These are phyloP conservation scores for Hippocampus barbouri DNA, from an alignment of 2,113 vertebrate genomes.

Conservation along the genomic window DNA sequence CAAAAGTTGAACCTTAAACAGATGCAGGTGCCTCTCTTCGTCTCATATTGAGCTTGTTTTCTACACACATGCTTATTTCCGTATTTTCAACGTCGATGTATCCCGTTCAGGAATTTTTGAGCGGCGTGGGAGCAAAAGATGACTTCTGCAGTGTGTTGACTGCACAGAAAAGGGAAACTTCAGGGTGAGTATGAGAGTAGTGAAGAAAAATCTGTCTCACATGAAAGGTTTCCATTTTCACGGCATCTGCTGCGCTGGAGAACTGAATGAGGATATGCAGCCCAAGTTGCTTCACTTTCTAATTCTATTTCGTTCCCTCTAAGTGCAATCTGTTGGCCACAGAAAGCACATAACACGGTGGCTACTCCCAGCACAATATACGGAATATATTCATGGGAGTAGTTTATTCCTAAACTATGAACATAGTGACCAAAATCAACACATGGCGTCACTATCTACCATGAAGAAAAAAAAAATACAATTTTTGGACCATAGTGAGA, in stretches of 20 bases:
- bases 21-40: slow-evolving; percentile 74
- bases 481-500: too few species aligned
- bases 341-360: too few species aligned
- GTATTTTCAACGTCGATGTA: not conserved
- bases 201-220: not conserved
- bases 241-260: not conserved
- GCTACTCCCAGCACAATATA: too few species aligned
- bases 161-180: slow-evolving; percentile 61
- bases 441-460: too few species aligned
- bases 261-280: too few species aligned
- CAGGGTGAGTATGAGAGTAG: slow-evolving; percentile 69
- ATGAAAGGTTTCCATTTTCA: not conserved
- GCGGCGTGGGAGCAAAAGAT: slow-evolving; percentile 73
- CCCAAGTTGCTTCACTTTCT: too few species aligned
- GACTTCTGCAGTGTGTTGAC: slow-evolving; percentile 81
- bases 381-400: too few species aligned
- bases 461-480: too few species aligned
- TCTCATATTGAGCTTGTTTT: not conserved
- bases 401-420: too few species aligned
- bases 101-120: slow-evolving; percentile 75
- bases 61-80: not conserved
- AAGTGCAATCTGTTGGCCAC: too few species aligned
- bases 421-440: too few species aligned
- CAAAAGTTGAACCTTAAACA: slow-evolving; percentile 77
- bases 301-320: too few species aligned